Percentiles rank a stretch among this genome's conserved stretches.
phyloP scores from a whole-genome alignment of 1,140 invertebrate species.

The Drosophila repletoides region DNA sequence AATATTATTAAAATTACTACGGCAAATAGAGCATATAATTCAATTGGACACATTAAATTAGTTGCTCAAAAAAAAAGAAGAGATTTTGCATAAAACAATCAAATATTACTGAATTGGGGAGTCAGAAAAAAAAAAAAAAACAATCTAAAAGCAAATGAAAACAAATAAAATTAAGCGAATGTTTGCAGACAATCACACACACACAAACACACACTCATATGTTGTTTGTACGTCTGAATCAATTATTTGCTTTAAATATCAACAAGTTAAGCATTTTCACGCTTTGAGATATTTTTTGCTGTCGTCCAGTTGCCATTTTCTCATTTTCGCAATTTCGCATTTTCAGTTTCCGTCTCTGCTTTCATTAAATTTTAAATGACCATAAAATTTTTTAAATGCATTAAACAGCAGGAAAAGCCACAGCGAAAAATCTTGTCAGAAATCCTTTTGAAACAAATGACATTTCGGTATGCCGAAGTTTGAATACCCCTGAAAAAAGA shows the following conservation, averaged over 20 bases:
- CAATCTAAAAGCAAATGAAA: constrained; percentile 20
- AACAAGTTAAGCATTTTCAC: constrained; percentile 65
- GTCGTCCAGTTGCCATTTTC: constrained; percentile 5
- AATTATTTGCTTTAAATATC: constrained; percentile 55
- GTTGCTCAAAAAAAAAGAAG: constrained; percentile 53
- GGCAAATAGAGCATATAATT: constrained; percentile 42
- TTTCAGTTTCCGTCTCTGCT: constrained; percentile 1
- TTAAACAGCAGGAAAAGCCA: constrained; percentile 36
- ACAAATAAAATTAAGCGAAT: constrained; percentile 45
- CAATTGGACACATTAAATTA: constrained; percentile 52
- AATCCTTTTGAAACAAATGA: constrained; percentile 31
- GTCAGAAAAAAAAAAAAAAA: constrained; percentile 32
- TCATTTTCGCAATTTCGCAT: no score
- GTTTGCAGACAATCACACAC: constrained; percentile 12
- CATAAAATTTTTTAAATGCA: constrained; percentile 30
- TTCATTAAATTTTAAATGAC: constrained; percentile 63
- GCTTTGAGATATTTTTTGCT: not conserved
- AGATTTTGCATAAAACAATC: constrained; percentile 31
- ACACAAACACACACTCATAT: not conserved
- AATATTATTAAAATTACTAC: not conserved
- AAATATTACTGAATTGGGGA: constrained; percentile 50
- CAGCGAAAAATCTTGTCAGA: constrained; percentile 19
- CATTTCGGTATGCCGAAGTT: not conserved
- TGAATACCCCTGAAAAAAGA: not conserved
- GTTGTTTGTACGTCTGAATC: not conserved